Evolutionary conservation across 2,888 invertebrate genomes (phyloP).

Genomic region (Cerastis rubricosa): DNA sequence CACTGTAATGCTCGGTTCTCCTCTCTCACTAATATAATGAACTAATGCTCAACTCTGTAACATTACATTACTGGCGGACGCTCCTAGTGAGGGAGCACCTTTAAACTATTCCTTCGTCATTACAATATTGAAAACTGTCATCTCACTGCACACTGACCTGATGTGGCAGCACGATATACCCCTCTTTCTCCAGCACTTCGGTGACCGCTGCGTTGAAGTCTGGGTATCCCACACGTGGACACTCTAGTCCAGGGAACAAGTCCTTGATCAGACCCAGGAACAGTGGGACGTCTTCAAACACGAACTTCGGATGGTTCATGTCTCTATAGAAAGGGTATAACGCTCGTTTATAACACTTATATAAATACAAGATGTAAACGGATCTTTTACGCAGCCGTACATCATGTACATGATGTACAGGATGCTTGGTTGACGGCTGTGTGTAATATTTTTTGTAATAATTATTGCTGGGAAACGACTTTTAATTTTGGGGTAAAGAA

Average conservation of each 20-base stretch:
- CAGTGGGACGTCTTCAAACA: conserved; percentile 97
- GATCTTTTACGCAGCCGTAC: not conserved
- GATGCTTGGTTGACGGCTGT: no score
- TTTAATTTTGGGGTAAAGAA: no score
- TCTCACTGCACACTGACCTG: conserved; percentile 74
- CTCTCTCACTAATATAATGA: no score
- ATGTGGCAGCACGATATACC: conserved; percentile 91
- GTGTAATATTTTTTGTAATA: no score
- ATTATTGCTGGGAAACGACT: no score
- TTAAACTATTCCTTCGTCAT: not conserved
- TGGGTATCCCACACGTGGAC: conserved; percentile 96
- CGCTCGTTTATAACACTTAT: not conserved
- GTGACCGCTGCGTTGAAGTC: conserved; percentile 96
- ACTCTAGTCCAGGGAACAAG: conserved; percentile 97
- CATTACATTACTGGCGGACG: no score
- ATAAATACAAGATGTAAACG: not conserved
- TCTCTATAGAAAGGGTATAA: conserved; percentile 89
- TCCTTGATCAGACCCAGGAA: conserved; percentile 97
- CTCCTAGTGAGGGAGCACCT: no score
- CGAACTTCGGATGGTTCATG: conserved; percentile 98
- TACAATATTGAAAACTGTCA: not conserved
- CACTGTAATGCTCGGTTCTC: no score
- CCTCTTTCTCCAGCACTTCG: conserved; percentile 91
- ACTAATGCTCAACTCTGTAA: no score
- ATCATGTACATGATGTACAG: no score